Conservation (phyloP, 2,113 vertebrate genomes). For the Larimichthys crocea region DNA sequence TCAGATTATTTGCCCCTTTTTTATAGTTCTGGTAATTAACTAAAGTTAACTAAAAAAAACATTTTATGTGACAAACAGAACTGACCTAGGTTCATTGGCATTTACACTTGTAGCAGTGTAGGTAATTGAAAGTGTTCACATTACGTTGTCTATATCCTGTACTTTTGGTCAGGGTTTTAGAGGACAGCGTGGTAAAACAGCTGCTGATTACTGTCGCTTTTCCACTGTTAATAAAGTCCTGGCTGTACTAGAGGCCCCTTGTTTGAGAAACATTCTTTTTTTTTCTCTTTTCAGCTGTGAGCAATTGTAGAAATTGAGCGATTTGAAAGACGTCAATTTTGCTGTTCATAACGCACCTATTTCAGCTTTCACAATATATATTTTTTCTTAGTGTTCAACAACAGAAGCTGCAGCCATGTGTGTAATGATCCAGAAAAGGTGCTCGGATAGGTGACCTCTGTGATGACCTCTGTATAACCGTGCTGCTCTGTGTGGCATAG, state of each 20-base stretch:
- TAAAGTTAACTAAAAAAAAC: background rate
- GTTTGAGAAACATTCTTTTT: background rate
- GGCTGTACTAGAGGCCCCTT: background rate
- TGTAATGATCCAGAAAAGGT: constrained; percentile 5
- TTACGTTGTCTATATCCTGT: background rate
- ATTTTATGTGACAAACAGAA: background rate
- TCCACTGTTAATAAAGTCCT: constrained; percentile 4
- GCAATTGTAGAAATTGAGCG: constrained; percentile 29
- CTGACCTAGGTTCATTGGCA: background rate
- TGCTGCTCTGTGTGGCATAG: background rate
- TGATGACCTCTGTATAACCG: background rate
- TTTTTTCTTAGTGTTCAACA: background rate
- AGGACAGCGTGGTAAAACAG: background rate
- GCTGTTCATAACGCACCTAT: constrained; percentile 7
- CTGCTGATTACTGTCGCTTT: background rate
- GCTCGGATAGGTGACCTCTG: background rate
- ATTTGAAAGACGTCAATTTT: constrained; percentile 21
- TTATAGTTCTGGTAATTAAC: background rate
- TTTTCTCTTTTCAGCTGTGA: constrained; percentile 28
- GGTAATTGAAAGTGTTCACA: background rate
- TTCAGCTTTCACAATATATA: constrained; percentile 20
- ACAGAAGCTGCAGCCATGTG: background rate
- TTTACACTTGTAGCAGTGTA: background rate
- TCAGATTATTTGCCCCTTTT: background rate
- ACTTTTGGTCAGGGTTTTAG: background rate